Evolutionary conservation across 2,888 invertebrate genomes (phyloP).

Genomic region (Geotrupes spiniger): DNA sequence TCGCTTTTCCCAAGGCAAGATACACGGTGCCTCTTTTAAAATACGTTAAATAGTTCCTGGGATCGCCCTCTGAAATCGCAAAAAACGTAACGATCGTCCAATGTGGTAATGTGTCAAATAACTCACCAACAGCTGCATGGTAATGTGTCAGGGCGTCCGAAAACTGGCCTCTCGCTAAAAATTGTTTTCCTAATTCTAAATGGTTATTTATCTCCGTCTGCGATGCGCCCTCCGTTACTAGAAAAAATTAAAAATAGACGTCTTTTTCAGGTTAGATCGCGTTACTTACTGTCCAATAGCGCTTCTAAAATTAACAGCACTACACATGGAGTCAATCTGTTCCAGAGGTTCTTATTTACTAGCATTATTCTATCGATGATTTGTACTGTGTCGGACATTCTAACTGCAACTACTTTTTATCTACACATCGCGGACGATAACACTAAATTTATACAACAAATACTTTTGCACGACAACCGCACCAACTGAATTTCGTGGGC

Average conservation of each 20-base stretch:
- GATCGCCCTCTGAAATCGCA: constrained; percentile 87
- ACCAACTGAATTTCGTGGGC: constrained; percentile 49
- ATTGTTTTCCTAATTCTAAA: constrained; percentile 89
- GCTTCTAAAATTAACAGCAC: constrained; percentile 65
- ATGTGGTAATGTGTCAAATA: not conserved
- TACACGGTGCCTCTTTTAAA: constrained; percentile 96
- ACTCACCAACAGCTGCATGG: constrained; percentile 93
- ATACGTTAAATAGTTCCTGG: constrained; percentile 91
- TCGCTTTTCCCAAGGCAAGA: constrained; percentile 92
- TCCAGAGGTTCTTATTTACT: constrained; percentile 53
- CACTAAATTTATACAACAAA: constrained; percentile 21
- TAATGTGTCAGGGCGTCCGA: constrained; percentile 96
- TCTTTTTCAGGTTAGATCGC: constrained; percentile 22
- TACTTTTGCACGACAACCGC: constrained; percentile 30
- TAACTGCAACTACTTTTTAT: constrained; percentile 8
- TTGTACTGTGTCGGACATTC: constrained; percentile 36
- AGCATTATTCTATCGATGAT: constrained; percentile 57
- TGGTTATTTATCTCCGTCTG: constrained; percentile 86
- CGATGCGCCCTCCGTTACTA: constrained; percentile 69
- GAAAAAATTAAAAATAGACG: constrained; percentile 26
- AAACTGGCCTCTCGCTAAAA: constrained; percentile 88
- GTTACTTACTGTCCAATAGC: constrained; percentile 63
- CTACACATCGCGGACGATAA: not conserved
- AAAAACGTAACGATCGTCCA: constrained; percentile 22
- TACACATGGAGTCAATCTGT: constrained; percentile 65